A percentile compares a stretch with the other conserved stretches of the same genome.
These are phyloP conservation scores for Terebella lapidaria DNA, from an alignment of 2,888 invertebrate species.

Conservation along the genomic window DNA sequence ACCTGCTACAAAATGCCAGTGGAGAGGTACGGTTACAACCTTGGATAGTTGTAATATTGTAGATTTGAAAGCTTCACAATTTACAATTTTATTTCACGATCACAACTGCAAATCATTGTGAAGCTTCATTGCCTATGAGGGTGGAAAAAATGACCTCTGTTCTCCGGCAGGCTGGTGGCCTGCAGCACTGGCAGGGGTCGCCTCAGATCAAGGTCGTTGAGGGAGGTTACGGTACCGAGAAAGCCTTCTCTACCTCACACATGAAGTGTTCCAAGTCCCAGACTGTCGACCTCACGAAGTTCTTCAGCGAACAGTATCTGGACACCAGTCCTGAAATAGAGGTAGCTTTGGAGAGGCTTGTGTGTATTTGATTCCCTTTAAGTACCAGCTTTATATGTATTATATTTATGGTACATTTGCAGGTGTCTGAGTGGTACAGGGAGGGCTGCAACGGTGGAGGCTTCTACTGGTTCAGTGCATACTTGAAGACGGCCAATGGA, in stretches of 20 bases:
- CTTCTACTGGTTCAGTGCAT: constrained; percentile 28
- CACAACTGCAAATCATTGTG: too few species aligned
- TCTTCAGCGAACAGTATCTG: constrained; percentile 31
- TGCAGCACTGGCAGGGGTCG: constrained; percentile 31
- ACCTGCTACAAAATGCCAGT: constrained; percentile 33
- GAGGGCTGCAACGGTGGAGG: constrained; percentile 36
- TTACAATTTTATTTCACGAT: too few species aligned
- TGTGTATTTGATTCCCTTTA: too few species aligned
- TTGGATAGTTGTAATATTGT: too few species aligned
- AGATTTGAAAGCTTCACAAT: too few species aligned
- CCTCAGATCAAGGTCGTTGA: constrained; percentile 25
- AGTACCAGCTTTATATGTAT: too few species aligned
- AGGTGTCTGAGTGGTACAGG: constrained; percentile 35
- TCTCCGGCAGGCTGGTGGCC: constrained; percentile 22
- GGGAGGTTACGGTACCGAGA: constrained; percentile 34
- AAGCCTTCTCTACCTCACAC: constrained; percentile 30
- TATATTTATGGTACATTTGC: too few species aligned
- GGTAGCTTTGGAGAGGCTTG: constrained; percentile 24
- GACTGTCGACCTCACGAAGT: constrained; percentile 29
- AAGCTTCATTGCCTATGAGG: too few species aligned
- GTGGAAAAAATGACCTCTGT: too few species aligned
- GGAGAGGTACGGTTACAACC: constrained; percentile 30
- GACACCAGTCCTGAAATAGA: constrained; percentile 35
- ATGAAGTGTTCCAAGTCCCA: constrained; percentile 33
- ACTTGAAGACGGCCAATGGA: constrained; percentile 21